These are phyloP conservation scores for Genyomyrus donnyi DNA, from an alignment of 2,113 vertebrate species.

Conservation along the genomic window DNA sequence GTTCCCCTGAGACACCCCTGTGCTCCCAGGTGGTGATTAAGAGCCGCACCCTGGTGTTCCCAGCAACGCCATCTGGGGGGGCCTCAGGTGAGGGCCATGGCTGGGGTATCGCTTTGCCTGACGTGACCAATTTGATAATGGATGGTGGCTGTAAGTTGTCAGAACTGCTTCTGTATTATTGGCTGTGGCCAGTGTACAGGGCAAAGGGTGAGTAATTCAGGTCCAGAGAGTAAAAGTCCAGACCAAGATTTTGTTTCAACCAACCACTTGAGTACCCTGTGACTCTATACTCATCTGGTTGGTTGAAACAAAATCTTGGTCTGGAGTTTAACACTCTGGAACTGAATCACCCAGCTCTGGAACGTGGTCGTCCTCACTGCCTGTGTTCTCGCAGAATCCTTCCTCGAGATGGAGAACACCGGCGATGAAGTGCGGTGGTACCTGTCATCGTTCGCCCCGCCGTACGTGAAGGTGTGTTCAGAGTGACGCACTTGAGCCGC, in stretches of 20 bases:
- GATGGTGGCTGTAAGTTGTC: not conserved
- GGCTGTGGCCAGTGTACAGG: not conserved
- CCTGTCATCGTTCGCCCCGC: conserved; percentile 83
- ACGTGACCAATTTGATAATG: not conserved
- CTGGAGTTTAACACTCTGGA: not conserved
- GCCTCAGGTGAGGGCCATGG: conserved; percentile 67
- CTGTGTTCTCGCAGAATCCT: conserved; percentile 48
- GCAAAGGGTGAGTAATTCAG: not conserved
- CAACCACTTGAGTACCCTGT: not conserved
- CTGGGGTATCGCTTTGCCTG: not conserved
- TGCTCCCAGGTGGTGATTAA: conserved; percentile 66
- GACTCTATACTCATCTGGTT: not conserved
- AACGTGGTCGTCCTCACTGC: not conserved
- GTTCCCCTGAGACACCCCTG: conserved; percentile 34
- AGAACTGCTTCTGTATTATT: not conserved
- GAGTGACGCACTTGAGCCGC: not conserved
- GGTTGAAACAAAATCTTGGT: not conserved
- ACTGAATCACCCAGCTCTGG: not conserved
- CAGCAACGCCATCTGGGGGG: conserved; percentile 64
- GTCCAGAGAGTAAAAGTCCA: not conserved
- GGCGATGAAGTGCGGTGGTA: conserved; percentile 76
- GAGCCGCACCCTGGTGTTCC: conserved; percentile 71
- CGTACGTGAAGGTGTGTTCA: conserved; percentile 79
- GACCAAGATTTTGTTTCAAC: not conserved
- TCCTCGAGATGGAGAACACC: conserved; percentile 76